These are phyloP conservation scores for Sinella curviseta DNA, from an alignment of 1,140 invertebrate genomes.

Conservation along the genomic window DNA sequence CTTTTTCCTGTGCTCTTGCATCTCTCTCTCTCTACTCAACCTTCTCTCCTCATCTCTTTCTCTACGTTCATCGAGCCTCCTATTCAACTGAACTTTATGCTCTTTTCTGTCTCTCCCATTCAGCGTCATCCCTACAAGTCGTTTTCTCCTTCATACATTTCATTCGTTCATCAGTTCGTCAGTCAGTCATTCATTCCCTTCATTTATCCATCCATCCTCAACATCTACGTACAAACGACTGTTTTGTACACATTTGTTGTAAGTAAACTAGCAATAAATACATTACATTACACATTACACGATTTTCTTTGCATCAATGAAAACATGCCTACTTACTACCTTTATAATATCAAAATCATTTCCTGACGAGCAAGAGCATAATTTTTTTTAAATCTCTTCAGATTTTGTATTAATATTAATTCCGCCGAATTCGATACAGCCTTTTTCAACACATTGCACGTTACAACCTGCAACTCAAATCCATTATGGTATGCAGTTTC, in stretches of 20 bases:
- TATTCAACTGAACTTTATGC: slow-evolving; percentile 9
- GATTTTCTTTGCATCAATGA: neutral
- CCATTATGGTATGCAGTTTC: neutral
- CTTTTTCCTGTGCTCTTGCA: slow-evolving; percentile 36
- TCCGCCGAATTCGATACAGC: too few species aligned
- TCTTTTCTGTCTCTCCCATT: neutral
- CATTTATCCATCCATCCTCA: slow-evolving; percentile 9
- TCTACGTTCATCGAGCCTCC: neutral
- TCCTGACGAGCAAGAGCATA: too few species aligned
- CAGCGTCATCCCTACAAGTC: neutral
- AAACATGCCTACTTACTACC: too few species aligned
- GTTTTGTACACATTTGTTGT: neutral
- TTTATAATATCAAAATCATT: too few species aligned
- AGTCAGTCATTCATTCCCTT: slow-evolving; percentile 55
- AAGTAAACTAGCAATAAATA: neutral
- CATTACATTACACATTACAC: neutral
- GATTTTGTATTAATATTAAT: too few species aligned
- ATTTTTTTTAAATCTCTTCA: too few species aligned
- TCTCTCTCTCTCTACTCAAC: neutral
- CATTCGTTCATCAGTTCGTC: slow-evolving; percentile 15
- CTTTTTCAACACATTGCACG: too few species aligned
- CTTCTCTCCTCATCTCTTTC: slow-evolving; percentile 20
- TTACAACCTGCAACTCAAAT: neutral
- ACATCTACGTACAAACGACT: too few species aligned
- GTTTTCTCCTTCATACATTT: slow-evolving; percentile 19